A percentile compares a stretch with the other conserved stretches of the same genome.
Conservation (phyloP, 1,140 invertebrate genomes). For the Melipona quadrifasciata region DNA sequence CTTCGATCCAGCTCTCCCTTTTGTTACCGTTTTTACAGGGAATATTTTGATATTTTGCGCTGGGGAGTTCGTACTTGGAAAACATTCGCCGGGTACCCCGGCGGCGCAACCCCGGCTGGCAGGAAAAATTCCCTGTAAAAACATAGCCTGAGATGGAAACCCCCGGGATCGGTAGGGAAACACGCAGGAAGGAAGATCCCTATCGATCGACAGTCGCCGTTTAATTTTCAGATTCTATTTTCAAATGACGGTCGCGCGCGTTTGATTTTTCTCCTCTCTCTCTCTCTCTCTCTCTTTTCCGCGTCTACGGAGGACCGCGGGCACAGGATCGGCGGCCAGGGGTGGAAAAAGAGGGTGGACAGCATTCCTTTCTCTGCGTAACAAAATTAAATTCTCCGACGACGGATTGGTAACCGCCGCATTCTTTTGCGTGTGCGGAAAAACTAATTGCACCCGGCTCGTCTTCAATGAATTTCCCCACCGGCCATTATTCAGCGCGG, state of each 20-base stretch:
- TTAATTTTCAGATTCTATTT: slow-evolving; percentile 49
- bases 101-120: neutral
- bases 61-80: neutral
- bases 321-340: neutral
- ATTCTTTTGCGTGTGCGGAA: slow-evolving; percentile 45
- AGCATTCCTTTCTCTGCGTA: slow-evolving; percentile 50
- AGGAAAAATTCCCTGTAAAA: slow-evolving; percentile 29
- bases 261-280: neutral
- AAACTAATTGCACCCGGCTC: slow-evolving; percentile 53
- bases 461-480: slow-evolving; percentile 54
- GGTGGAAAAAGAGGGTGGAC: neutral
- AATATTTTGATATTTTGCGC: slow-evolving; percentile 25
- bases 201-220: neutral
- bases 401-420: slow-evolving; percentile 59
- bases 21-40: neutral
- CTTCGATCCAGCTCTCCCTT: neutral
- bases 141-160: neutral
- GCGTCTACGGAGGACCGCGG: neutral
- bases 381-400: slow-evolving; percentile 59
- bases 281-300: neutral
- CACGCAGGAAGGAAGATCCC: neutral
- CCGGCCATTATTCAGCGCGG: slow-evolving; percentile 39
- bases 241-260: neutral
- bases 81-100: neutral
- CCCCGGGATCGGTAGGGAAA: neutral